phyloP scores from a whole-genome alignment of 2,888 invertebrate genomes.

The Nymphalis c-album region DNA sequence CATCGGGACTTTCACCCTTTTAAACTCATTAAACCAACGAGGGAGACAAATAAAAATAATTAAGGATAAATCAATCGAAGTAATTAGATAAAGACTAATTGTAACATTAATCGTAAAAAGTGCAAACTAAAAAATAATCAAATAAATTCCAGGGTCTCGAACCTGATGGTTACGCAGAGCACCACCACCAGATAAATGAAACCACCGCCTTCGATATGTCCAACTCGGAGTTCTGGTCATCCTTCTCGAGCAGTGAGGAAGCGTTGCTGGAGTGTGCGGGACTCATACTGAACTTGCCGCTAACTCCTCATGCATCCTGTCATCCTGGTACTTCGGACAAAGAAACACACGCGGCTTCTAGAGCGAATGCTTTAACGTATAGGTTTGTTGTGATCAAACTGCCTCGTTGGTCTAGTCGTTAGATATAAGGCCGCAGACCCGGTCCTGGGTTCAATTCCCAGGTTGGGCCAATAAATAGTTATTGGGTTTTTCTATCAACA shows the following conservation, averaged over 20 bases:
- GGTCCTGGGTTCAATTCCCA: no score
- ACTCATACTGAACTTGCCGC: conserved; percentile 85
- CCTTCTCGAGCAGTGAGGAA: conserved; percentile 90
- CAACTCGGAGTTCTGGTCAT: conserved; percentile 90
- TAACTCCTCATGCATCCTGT: conserved; percentile 84
- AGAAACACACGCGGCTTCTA: conserved; percentile 76
- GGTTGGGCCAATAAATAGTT: no score
- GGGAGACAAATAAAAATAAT: no score
- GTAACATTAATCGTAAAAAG: neutral
- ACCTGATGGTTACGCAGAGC: conserved; percentile 85
- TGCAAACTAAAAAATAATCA: neutral
- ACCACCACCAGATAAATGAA: conserved; percentile 84
- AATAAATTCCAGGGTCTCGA: conserved; percentile 71
- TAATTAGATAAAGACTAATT: no score
- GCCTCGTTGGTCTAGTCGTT: no score
- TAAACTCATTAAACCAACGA: no score
- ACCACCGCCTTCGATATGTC: conserved; percentile 85
- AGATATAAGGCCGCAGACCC: no score
- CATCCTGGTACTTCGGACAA: conserved; percentile 57
- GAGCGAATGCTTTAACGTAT: conserved; percentile 84
- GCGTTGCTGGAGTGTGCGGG: conserved; percentile 87
- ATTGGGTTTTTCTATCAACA: no score
- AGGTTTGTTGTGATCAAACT: conserved; percentile 73
- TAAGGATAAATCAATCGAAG: no score
- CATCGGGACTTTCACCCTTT: no score